A percentile compares a stretch with the other conserved stretches of the same genome.
Conservation (phyloP, 2,888 invertebrate genomes). For the Drosophila austrosaltans region DNA sequence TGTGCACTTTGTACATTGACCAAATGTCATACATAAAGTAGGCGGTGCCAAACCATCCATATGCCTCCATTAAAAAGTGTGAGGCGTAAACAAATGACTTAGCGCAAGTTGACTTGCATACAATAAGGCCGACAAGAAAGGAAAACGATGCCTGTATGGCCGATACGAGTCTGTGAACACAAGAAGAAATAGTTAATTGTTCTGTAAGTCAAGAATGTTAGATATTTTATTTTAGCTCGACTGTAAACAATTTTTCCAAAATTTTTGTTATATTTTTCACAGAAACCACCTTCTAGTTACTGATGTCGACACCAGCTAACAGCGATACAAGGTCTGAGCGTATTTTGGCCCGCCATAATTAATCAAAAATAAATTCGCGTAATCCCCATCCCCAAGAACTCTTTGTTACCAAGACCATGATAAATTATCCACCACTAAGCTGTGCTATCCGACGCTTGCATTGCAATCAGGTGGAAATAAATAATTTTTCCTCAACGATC, state of each 20-base stretch:
- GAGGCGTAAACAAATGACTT: conserved; percentile 88
- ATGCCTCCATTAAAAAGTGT: conserved; percentile 90
- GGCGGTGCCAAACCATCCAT: conserved; percentile 91
- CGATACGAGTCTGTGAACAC: conserved; percentile 87
- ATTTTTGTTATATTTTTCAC: conserved; percentile 35
- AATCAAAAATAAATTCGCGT: neutral
- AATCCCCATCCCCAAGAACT: conserved; percentile 31
- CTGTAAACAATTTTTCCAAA: conserved; percentile 22
- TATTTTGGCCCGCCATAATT: conserved; percentile 12
- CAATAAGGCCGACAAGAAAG: conserved; percentile 87
- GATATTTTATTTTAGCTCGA: conserved; percentile 4
- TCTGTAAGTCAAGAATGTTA: conserved; percentile 14
- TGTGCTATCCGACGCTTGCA: neutral
- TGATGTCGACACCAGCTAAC: neutral
- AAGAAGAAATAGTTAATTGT: neutral
- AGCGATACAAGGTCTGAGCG: conserved; percentile 15
- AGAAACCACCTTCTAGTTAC: neutral
- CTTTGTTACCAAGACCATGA: conserved; percentile 31
- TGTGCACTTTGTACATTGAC: conserved; percentile 90
- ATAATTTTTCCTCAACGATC: neutral
- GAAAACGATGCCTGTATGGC: conserved; percentile 89
- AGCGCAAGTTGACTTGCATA: conserved; percentile 88
- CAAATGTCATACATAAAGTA: conserved; percentile 92
- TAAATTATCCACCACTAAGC: conserved; percentile 46
- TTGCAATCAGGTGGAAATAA: neutral